Base-by-base conservation (phyloP, 2,888 invertebrate genomes). In the Piscicola geometra region DNA sequence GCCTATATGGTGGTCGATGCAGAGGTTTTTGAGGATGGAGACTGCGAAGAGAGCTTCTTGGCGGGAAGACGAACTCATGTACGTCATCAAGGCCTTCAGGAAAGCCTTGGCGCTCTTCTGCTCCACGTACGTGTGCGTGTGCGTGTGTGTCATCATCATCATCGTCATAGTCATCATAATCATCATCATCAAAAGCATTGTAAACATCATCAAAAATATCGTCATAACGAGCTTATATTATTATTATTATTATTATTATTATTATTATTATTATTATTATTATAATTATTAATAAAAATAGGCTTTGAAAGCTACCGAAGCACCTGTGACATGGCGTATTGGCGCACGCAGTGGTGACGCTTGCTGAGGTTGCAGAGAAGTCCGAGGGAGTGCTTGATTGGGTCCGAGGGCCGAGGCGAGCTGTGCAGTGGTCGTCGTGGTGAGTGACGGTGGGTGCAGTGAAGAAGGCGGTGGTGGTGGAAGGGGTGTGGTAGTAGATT, bases 1-100 rank as follows among this genome's bases (percentile, higher is more conserved):
- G 18, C 82, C 82, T 25, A 82, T 76, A 30, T 81, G 81, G 33
- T 83, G 82, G 71, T 83, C 80, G 1, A 82, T 78, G 78, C 82
- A 82, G 2, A 84, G 76, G 76, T 82, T 83, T 15, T 80, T 80
- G 35, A 83, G 78, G 0, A 82, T 78, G 21, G 82, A 81, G 33
- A 84, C 77, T 28, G 83, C 79, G 71, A 82, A 83, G 1, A 83
- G 77, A 9, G 9, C n/a, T n/a, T 56, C 60, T n/a, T 56, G 60
- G 5, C n/a, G 25, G n/a, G 5, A 15, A 41, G 28, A 73, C 66
- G 81, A 81, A 0, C 80, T 79, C 60, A 83, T 77, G 75, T 80
- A 80, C 18, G 78, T 78, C 73, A 82, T 81, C 76, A 84, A 71
- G 0, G 77, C 78, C 75, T 81, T 80, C 50, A 81, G 80, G 50